Base-by-base conservation (phyloP, 2,113 vertebrate genomes). In the Callipepla californica region DNA sequence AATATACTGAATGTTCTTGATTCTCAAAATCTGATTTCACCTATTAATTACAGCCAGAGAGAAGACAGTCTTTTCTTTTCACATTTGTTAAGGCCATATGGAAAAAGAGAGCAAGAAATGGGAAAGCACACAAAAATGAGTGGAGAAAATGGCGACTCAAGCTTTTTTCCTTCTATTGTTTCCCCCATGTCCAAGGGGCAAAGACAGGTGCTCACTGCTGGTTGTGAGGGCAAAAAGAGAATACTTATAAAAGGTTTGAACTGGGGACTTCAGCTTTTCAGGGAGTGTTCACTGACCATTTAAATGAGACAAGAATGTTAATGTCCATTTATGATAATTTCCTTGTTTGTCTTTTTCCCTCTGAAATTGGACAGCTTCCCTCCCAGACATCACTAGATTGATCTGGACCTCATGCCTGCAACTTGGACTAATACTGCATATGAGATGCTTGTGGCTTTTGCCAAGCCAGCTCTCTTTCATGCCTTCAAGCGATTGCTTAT, bases 281-380 rank as follows among this genome's bases (percentile, higher is more conserved):
- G 28, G 28, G 47, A 42, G 40, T 63, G 22, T 53, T 69, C 25
- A 15, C 12, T 19, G 25, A 11, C 5, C 12, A 15, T 50, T 69
- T 51, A 38, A 23, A 34, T 25, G 12, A 11, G 25, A 34, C 23
- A 69, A 50, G 9, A n/a, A 8, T 44, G 32, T 42, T 74, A 47
- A 32, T 69, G 68, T 22, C 16, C 3, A 22, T 62, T 68, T 26
- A 48, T 0, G 1, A 7, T 32, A 9, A 53, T 59, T 32, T n/a
- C 50, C 6, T 22, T 30, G 40, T 8, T 40, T 40, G 32, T 68
- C 45, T 22, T 45, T 45, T 45, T n/a, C 9, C 21, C 26, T n/a
- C n/a, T 69, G 48, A 45, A 63, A 42, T 21, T 2, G 1, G 4
- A 25, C 2, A 1, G 2, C 36, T 65, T 3, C 25, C 32, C 28